Percentiles rank a stretch among this genome's conserved stretches.
Evolutionary conservation across 2,888 invertebrate genomes (phyloP).

Genomic region (Apodemia zela): DNA sequence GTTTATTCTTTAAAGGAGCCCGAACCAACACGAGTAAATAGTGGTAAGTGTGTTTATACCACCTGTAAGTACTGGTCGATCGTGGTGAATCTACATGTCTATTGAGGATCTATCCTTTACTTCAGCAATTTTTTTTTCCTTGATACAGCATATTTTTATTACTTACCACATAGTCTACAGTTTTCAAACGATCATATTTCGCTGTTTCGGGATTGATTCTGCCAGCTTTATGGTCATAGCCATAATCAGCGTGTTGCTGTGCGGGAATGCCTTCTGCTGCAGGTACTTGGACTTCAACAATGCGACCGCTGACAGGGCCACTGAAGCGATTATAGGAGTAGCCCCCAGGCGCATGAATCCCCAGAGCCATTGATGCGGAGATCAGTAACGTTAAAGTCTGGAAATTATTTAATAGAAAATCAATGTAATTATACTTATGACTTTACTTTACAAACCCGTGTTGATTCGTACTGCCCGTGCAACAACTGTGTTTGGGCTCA

Average conservation of each 20-base stretch:
- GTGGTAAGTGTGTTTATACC: too few relatives aligned
- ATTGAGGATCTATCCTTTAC: too few relatives aligned
- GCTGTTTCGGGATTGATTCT: slow-evolving; percentile 69
- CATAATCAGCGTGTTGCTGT: slow-evolving; percentile 72
- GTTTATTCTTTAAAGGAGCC: too few relatives aligned
- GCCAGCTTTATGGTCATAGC: slow-evolving; percentile 70
- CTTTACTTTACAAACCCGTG: too few relatives aligned
- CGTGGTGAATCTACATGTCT: too few relatives aligned
- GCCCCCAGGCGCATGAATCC: slow-evolving; percentile 69
- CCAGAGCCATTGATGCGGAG: slow-evolving; percentile 44
- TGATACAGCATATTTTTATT: background rate
- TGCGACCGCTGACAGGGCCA: slow-evolving; percentile 86
- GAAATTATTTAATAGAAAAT: slow-evolving; percentile 29
- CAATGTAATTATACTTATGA: background rate
- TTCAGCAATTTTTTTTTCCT: too few relatives aligned
- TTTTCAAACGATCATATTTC: slow-evolving; percentile 75
- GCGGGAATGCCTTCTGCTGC: slow-evolving; percentile 63
- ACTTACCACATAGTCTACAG: slow-evolving; percentile 83
- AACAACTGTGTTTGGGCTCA: too few relatives aligned
- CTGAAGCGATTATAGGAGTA: slow-evolving; percentile 86
- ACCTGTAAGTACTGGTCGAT: too few relatives aligned
- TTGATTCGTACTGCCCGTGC: too few relatives aligned
- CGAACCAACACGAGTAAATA: too few relatives aligned
- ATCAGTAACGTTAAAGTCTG: slow-evolving; percentile 52
- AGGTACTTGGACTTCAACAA: slow-evolving; percentile 77